These are phyloP conservation scores for Pristionchus exspectatus DNA, from an alignment of 2,888 invertebrate genomes.

Conservation along the genomic window DNA sequence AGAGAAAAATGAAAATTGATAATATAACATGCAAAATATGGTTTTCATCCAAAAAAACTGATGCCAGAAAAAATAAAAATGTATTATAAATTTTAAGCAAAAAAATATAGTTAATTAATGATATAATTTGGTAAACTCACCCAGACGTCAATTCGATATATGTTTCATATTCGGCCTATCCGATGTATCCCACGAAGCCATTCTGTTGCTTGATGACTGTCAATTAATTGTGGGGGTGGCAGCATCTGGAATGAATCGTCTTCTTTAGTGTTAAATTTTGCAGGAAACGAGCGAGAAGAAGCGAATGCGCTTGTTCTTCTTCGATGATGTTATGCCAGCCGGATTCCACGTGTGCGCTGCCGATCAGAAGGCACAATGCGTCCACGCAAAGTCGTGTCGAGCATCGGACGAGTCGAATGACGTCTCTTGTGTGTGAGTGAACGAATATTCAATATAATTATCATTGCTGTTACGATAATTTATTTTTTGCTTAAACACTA, in stretches of 20 bases:
- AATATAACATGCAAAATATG: no score
- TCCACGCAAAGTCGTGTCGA: constrained; percentile 27
- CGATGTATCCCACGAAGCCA: no score
- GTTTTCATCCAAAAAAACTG: background rate
- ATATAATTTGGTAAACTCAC: no score
- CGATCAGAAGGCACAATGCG: constrained; percentile 24
- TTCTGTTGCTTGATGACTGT: no score
- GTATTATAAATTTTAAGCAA: no score
- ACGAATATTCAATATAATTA: background rate
- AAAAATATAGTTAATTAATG: no score
- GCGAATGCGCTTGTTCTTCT: constrained; percentile 49
- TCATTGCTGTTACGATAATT: background rate
- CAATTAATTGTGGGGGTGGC: no score
- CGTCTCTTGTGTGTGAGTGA: constrained; percentile 45
- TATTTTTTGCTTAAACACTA: background rate
- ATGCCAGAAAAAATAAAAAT: background rate
- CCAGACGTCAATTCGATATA: no score
- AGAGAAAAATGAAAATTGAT: no score
- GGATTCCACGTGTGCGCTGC: constrained; percentile 16
- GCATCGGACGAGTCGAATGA: background rate
- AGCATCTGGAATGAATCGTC: no score
- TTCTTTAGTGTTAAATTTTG: background rate
- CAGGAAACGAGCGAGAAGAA: constrained; percentile 42
- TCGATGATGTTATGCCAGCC: constrained; percentile 18
- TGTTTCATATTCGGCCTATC: no score